phyloP scores from a whole-genome alignment of 2,113 vertebrate species.

The Platycercus adscitus region DNA sequence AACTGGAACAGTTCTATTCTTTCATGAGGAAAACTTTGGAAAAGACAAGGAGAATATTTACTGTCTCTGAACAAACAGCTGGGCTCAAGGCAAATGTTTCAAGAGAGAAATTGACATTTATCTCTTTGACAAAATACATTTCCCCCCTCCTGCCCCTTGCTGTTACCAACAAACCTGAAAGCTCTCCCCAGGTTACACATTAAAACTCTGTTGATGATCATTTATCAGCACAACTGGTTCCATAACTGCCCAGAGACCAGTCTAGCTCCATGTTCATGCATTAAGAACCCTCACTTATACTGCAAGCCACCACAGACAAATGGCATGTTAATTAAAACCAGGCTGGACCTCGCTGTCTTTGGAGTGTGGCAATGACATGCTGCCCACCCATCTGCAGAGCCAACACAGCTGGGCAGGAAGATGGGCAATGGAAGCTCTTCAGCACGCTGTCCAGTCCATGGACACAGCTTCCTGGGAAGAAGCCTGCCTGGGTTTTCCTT shows the following conservation, averaged over 20 bases:
- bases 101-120: neutral
- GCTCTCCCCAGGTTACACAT: neutral
- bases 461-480: neutral
- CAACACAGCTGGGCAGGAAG: neutral
- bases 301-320: neutral
- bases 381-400: neutral
- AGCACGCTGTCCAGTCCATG: fast-evolving
- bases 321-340: neutral
- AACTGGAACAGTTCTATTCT: neutral
- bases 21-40: neutral
- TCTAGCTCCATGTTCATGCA: neutral
- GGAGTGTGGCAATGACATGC: neutral
- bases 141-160: neutral
- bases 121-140: neutral
- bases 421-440: fast-evolving
- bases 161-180: neutral
- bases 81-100: neutral
- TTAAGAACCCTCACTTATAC: neutral
- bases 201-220: neutral
- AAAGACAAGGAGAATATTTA: neutral
- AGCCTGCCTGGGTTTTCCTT: neutral
- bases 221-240: neutral
- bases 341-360: neutral
- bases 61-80: neutral
- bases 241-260: neutral